These are phyloP conservation scores for Thryonomys swinderianus DNA, from an alignment of 2,113 vertebrate genomes.

Conservation along the genomic window DNA sequence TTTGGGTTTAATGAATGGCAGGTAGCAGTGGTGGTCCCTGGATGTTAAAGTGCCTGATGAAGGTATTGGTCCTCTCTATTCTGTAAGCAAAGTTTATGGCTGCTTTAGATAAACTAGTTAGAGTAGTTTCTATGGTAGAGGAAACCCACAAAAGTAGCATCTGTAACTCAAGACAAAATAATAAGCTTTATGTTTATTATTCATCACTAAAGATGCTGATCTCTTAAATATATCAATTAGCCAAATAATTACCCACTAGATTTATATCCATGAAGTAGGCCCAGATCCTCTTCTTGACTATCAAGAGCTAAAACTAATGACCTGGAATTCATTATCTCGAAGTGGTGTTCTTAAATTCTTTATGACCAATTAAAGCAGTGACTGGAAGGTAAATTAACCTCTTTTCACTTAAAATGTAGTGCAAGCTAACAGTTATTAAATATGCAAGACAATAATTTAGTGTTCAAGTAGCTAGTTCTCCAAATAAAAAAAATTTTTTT, in stretches of 20 bases:
- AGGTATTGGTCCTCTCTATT: too few species aligned
- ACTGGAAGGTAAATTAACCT: constrained; percentile 60
- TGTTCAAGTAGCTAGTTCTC: neutral
- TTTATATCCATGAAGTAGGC: constrained; percentile 31
- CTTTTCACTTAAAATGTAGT: constrained; percentile 49
- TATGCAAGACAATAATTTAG: neutral
- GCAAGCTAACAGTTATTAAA: constrained; percentile 42
- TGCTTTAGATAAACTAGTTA: neutral
- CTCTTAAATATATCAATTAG: constrained; percentile 61
- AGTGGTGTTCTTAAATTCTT: constrained; percentile 46
- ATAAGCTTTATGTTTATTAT: constrained; percentile 55
- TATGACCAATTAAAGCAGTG: constrained; percentile 37
- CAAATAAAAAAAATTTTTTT: too few species aligned
- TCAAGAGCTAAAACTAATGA: constrained; percentile 45
- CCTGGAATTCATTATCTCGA: constrained; percentile 61
- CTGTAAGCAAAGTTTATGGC: neutral
- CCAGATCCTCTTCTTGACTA: constrained; percentile 46
- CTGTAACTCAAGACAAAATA: constrained; percentile 1
- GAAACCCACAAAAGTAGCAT: neutral
- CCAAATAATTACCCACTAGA: neutral
- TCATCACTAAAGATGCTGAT: constrained; percentile 47
- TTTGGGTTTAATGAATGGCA: neutral
- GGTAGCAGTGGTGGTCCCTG: neutral
- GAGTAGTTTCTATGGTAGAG: neutral
- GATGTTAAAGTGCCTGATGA: neutral